These are phyloP conservation scores for Xylota segnis DNA, from an alignment of 2,888 invertebrate species.

Conservation along the genomic window DNA sequence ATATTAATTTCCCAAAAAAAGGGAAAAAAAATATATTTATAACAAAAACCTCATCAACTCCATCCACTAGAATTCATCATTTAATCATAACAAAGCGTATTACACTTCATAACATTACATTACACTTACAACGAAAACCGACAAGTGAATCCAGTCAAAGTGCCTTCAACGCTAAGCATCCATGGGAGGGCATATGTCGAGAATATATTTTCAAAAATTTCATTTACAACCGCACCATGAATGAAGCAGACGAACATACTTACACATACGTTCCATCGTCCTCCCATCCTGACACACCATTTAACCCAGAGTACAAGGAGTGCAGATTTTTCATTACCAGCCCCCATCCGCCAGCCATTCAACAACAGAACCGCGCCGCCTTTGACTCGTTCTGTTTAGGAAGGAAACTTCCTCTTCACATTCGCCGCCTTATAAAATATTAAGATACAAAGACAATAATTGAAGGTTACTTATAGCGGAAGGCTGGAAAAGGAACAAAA, in stretches of 20 bases:
- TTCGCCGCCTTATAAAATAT: conserved; percentile 63
- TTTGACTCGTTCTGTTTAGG: conserved; percentile 14
- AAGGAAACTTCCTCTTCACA: conserved; percentile 60
- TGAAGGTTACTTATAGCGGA: conserved; percentile 65
- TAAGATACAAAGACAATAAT: conserved; percentile 73
- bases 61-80: conserved; percentile 45
- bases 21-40: no score
- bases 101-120: conserved; percentile 72
- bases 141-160: conserved; percentile 54
- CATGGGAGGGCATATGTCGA: conserved; percentile 55
- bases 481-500: not conserved
- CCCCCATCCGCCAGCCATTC: conserved; percentile 16
- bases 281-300: conserved; percentile 1
- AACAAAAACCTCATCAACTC: conserved; percentile 32
- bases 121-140: conserved; percentile 59
- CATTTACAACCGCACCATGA: conserved; percentile 32
- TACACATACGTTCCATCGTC: not conserved
- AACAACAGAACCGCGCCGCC: conserved; percentile 30
- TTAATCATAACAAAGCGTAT: conserved; percentile 71
- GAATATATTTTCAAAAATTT: conserved; percentile 32
- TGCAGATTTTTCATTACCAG: conserved; percentile 62
- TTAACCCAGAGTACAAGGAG: conserved; percentile 19
- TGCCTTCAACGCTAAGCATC: not conserved
- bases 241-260: conserved; percentile 20
- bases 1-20: conserved; percentile 41